Base-by-base conservation (phyloP, 2,888 invertebrate genomes). In the Eupeodes luniger region DNA sequence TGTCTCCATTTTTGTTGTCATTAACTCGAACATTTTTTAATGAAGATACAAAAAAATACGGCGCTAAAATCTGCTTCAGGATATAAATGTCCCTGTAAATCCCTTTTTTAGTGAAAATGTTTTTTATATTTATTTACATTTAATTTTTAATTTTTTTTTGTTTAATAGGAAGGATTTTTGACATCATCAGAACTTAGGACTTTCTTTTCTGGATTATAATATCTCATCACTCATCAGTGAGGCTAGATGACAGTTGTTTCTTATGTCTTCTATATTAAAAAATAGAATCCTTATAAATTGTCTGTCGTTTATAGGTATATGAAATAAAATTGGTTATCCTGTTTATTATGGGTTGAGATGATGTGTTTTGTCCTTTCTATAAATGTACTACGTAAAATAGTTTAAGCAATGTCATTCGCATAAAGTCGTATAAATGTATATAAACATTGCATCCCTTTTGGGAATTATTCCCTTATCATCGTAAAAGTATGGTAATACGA, bases 181-280 rank as follows among this genome's bases (percentile, higher is more conserved):
- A 5, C 27, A 27, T 27, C 27, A 27, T 27, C 47, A 19, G 19
- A 64, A 47, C 4, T 44, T 3, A 61, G 16, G 61, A 11, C 69
- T 76, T 51, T 66, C n/a, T 59, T 61, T 64, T 44, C 40, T 79
- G 44, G 16, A 14, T 74, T 55, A 62, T 77, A 79, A 86, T 83
- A 87, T 80, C 66, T 87, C 86, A 83, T 83, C 83, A 83, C 66
- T 87, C 86, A 83, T 83, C 83, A 59, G 81, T 51, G 80, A 44
- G 76, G 77, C 76, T 9, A n/a, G 76, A 74, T 87, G 87, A 74
- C 87, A 84, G 84, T 84, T 87, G 80, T 84, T 80, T 77, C 51
- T 77, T 77, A 72, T 61, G 57, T 77, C 27, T 27, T 27, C 27
- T 40, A 75, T 49, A 53, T 76, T 16, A 76, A 61, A 70, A 53